Evolutionary conservation across 2,113 vertebrate species (phyloP).

Genomic region (Sinocyclocheilus anshuiensis): DNA sequence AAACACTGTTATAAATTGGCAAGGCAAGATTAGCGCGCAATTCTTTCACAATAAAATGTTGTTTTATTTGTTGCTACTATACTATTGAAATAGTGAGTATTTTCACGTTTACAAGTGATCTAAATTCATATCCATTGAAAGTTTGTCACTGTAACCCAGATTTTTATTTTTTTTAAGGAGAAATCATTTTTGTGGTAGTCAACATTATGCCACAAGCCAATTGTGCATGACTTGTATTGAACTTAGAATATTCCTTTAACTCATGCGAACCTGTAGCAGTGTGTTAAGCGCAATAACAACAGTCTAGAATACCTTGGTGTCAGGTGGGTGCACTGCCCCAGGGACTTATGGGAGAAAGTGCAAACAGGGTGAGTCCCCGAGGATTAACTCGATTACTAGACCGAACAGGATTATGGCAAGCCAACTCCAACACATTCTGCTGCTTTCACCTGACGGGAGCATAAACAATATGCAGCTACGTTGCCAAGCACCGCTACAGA

Average conservation of each 20-base stretch:
- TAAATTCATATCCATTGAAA: background rate
- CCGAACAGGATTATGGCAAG: conserved; percentile 52
- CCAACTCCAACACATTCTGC: conserved; percentile 32
- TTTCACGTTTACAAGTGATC: background rate
- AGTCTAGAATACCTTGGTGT: conserved; percentile 16
- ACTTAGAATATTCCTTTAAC: background rate
- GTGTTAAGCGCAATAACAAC: background rate
- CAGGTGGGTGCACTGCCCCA: conserved; percentile 25
- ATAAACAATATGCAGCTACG: conserved; percentile 20
- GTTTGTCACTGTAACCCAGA: background rate
- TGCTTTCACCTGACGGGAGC: conserved; percentile 43
- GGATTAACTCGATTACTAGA: conserved; percentile 48
- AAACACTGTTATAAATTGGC: background rate
- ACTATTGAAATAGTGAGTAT: background rate
- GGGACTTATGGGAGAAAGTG: conserved; percentile 44
- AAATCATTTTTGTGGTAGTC: background rate
- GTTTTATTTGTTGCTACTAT: background rate
- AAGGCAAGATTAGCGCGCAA: background rate
- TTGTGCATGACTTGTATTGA: background rate
- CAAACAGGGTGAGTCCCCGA: conserved; percentile 46
- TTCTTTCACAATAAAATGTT: background rate
- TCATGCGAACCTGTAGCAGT: background rate
- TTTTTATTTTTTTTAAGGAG: background rate
- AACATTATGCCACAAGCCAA: background rate
- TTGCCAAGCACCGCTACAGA: conserved; percentile 31